Evolutionary conservation across 2,797 vertebrate species (phyloP).

Genomic region (Fundulus diaphanus): DNA sequence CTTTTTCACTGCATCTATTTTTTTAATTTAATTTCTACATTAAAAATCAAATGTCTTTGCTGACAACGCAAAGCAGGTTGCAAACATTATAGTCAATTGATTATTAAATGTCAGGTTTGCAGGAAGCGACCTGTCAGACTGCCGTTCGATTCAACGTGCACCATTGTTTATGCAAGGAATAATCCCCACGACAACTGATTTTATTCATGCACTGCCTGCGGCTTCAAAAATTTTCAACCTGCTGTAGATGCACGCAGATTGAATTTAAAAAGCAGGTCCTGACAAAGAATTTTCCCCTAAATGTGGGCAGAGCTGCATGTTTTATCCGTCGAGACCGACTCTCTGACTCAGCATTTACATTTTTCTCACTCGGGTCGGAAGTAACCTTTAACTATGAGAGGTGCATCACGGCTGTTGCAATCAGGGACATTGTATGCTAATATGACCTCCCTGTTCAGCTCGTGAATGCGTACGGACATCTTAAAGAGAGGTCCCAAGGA

Average conservation of each 20-base stretch:
- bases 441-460: conserved; percentile 16
- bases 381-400: conserved; percentile 26
- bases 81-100: neutral
- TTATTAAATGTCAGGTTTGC: neutral
- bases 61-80: neutral
- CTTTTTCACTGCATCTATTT: neutral
- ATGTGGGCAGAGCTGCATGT: conserved; percentile 2
- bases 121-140: neutral
- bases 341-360: conserved; percentile 38
- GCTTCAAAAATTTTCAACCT: neutral
- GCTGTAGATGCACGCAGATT: neutral
- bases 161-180: neutral
- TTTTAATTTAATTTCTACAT: neutral
- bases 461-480: neutral
- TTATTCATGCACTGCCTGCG: neutral
- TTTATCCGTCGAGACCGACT: conserved; percentile 27
- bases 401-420: neutral
- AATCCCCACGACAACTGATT: neutral
- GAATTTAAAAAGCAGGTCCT: neutral
- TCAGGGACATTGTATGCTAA: neutral
- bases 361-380: conserved; percentile 31
- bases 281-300: neutral
- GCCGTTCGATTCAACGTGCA: neutral
- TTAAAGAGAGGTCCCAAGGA: neutral
- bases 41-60: neutral